These are phyloP conservation scores for Hydropsyche tenuis DNA, from an alignment of 1,140 invertebrate species.

Conservation along the genomic window DNA sequence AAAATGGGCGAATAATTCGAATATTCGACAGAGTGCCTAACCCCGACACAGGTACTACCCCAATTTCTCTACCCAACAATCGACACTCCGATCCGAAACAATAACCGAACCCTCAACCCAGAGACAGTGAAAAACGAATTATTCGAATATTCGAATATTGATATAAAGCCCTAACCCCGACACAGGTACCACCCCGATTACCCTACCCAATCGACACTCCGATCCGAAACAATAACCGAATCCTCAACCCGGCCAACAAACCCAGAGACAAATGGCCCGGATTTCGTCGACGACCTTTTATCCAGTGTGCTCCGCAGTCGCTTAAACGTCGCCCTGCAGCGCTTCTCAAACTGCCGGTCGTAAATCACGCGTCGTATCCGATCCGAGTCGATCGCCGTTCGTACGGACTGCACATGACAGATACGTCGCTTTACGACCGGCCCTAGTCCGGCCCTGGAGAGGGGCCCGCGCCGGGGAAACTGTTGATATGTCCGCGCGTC, in stretches of 20 bases:
- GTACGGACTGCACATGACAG: conserved; percentile 1
- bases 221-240: no score
- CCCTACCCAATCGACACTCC: no score
- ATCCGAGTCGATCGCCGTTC: conserved; percentile 17
- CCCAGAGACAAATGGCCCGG: conserved; percentile 36
- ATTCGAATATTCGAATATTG: no score
- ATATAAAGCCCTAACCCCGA: no score
- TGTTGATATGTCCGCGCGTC: not conserved
- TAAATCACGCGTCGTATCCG: conserved; percentile 37
- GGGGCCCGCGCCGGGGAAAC: not conserved
- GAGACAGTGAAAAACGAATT: no score
- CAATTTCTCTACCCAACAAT: no score
- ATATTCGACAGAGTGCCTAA: no score
- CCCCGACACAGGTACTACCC: no score
- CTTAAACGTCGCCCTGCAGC: conserved; percentile 34
- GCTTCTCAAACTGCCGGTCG: conserved; percentile 32
- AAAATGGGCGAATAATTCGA: no score
- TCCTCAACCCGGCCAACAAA: not conserved
- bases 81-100: no score
- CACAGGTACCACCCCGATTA: no score
- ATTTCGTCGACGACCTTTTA: conserved; percentile 37
- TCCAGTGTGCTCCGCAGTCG: conserved; percentile 44
- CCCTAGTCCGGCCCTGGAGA: not conserved
- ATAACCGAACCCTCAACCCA: no score
- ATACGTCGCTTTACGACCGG: conserved; percentile 16